Percentiles rank a stretch among this genome's conserved stretches.
These are phyloP conservation scores for Charadrius vociferus DNA, from an alignment of 2,113 vertebrate species.

Conservation along the genomic window DNA sequence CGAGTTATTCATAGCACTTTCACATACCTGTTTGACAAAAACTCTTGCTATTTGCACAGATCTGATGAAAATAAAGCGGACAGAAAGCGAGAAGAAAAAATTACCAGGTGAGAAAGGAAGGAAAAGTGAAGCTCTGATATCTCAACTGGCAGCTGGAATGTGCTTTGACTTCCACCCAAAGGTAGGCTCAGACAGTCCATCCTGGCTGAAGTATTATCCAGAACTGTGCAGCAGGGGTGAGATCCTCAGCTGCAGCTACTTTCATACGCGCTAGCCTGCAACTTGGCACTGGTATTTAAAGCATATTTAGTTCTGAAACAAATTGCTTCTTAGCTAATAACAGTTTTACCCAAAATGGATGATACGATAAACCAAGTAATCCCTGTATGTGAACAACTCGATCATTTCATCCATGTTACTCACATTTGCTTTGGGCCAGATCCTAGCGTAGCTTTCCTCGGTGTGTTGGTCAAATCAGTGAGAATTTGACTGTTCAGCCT, in stretches of 20 bases:
- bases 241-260: not conserved
- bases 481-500: not conserved
- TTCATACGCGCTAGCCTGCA: not conserved
- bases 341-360: not conserved
- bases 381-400: not conserved
- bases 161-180: slow-evolving; percentile 89
- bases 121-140: slow-evolving; percentile 73
- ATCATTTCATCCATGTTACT: not conserved
- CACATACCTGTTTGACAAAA: not conserved
- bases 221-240: not conserved
- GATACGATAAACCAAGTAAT: not conserved
- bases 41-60: slow-evolving; percentile 67
- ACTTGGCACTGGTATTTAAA: not conserved
- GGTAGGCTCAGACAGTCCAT: slow-evolving; percentile 62
- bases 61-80: slow-evolving; percentile 83
- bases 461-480: accelerated
- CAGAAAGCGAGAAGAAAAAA: slow-evolving; percentile 31
- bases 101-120: slow-evolving; percentile 52
- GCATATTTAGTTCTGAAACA: not conserved
- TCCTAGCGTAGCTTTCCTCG: not conserved
- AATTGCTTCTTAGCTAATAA: not conserved
- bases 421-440: not conserved
- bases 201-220: not conserved
- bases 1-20: not conserved
- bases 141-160: slow-evolving; percentile 80